Base-by-base conservation (phyloP, 1,140 invertebrate species). In the Dendroctonus valens region DNA sequence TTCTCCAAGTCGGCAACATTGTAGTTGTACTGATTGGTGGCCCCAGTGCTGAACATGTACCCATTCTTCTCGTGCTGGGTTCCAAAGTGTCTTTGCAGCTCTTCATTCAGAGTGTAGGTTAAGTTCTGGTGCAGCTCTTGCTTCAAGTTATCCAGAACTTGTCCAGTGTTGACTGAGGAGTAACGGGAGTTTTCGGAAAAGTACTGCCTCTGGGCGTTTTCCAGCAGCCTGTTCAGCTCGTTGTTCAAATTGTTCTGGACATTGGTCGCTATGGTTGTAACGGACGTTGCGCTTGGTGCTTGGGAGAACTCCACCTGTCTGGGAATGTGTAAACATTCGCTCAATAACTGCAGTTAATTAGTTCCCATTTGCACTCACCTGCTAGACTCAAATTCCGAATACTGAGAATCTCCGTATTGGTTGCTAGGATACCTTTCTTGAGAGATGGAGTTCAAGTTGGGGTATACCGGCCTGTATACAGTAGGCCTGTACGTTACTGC, bases 101-200 rank as follows among this genome's bases (percentile, higher is more conserved):
- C 60, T 14, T 74, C 71, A 41, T 77, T 59, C 7, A 77, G 58
- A 7, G 62, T 51, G 39, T 68, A 63, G 0, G 74, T 75, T n/a
- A 77, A 49, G 49, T 77, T 77, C 14, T 69, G 73, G n/a, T 62
- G 61, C 8, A 77, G 41, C 15, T 76, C 72, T n/a, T 72, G 48
- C 46, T 69, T 69, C 7, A 77, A 49, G 7, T 69, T 60, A 39
- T 75, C 60, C 3, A 75, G 57, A 50, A 72, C 59, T n/a, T 48
- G 39, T 15, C 70, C 69, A 8, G 49, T 57, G 49, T 72, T 69
- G 4, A 50, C 58, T 44, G 50, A 11, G 7, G 15, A 58, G 14
- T 68, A 67, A 11, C 46, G 42, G 9, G 60, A 62, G 42, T 50
- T 67, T 14, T 62, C 63, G 14, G 65, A 52, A 44, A 74, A 72